Evolutionary conservation across 64 coral and sea anemone genomes (phyloP).

Genomic region (Porites lutea): DNA sequence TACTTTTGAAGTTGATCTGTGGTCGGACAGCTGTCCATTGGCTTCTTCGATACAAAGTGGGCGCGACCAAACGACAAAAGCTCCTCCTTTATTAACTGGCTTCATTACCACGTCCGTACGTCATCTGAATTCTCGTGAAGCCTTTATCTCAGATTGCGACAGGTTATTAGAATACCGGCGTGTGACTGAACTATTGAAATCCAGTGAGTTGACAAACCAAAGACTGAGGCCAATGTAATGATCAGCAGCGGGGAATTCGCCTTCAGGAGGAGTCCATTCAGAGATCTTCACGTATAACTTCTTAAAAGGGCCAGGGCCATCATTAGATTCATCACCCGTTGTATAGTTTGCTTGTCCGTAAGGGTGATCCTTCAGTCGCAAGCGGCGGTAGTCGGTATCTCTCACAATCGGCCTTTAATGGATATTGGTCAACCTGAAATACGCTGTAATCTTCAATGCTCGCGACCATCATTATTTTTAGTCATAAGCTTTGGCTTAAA

Average conservation of each 20-base stretch:
- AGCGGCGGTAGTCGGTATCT: not conserved
- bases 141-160: not conserved
- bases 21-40: not conserved
- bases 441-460: too few species aligned
- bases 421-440: not conserved
- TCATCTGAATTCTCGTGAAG: not conserved
- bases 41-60: not conserved
- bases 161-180: not conserved
- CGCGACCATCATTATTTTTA: too few species aligned
- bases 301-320: too few species aligned
- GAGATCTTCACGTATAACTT: not conserved
- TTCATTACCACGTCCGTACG: not conserved
- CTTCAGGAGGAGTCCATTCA: not conserved
- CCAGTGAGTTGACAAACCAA: not conserved
- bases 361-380: not conserved
- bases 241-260: not conserved
- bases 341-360: not conserved
- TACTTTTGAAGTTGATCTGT: not conserved
- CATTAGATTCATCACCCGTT: too few species aligned
- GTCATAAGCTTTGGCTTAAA: too few species aligned
- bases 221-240: not conserved
- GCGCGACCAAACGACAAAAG: not conserved
- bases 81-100: not conserved
- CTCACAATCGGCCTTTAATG: constrained; percentile 10
- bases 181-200: not conserved